Evolutionary conservation across 2,888 invertebrate genomes (phyloP), one percentile per base, ranked within the genome.

Genomic region (Aspidiotus destructor): DNA sequence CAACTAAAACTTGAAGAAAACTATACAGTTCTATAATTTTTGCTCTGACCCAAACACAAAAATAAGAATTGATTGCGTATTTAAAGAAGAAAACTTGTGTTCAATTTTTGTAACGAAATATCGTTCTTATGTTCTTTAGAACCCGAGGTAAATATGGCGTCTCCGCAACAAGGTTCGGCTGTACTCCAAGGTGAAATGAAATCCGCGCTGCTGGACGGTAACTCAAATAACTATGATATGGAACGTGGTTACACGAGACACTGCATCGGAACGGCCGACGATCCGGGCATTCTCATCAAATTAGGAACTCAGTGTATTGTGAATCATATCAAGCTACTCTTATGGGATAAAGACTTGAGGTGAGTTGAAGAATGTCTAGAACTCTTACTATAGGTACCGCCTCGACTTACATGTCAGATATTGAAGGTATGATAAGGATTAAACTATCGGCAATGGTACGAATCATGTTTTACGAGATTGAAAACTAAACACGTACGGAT

Each of bases 131-230:
- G n/a, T 8, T 54, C 73, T 75, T 60, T 76, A 90, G 89, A 89
- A 75, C 85, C 90, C 0, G 92, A 95, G 75, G 92, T 94, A 78
- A 98, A 99, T 81, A 87, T 98, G 62, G 96, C 96, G 41, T 86
- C 87, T 1, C 79, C 84, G 2, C 83, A 85, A 74, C 85, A 87
- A 72, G 89, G 89, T 53, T 90, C 97, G 0, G 86, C 88, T 75
- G 96, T 97, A 41, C 81, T 94, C 11, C 83, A 88, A 41, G 97
- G 97, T 10, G 96, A 97, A 80, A 87, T 93, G 84, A 85, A 89
- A 70, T 83, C 87, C 52, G 89, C 89, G 58, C 81, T 98, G 72
- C 81, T 98, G 48, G 93, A 97, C 77, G 95, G 95, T 0, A 93
- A 97, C 80, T 84, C 83, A 55, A 84, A 83, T 71, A 86, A 85